Percentiles rank a stretch among this genome's conserved stretches.
Evolutionary conservation across 2,797 vertebrate genomes (phyloP).

Genomic region (Crypturellus tataupa): DNA sequence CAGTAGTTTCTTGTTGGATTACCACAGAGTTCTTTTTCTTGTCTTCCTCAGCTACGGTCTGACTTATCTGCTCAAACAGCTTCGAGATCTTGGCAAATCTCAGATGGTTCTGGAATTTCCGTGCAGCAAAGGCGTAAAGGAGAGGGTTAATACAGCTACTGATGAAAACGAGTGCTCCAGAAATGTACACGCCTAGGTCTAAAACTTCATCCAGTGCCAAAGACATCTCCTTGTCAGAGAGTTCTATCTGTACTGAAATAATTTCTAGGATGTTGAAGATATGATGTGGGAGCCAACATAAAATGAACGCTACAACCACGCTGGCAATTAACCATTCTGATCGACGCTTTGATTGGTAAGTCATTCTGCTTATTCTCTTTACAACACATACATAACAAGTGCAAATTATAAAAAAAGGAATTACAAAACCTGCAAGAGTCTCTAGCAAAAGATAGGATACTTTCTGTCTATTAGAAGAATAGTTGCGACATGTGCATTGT

Average conservation of each 20-base stretch:
- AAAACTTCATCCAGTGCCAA: constrained; percentile 60
- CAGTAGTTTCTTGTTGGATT: not conserved
- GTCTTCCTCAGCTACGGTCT: constrained; percentile 70
- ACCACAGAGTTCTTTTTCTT: not conserved
- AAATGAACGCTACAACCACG: constrained; percentile 83
- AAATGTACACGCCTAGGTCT: constrained; percentile 69
- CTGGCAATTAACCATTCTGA: constrained; percentile 86
- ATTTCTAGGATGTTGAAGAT: constrained; percentile 85
- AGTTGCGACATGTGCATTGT: constrained; percentile 80
- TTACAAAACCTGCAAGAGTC: constrained; percentile 86
- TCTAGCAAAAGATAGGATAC: constrained; percentile 83
- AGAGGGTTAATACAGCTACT: constrained; percentile 90
- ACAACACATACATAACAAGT: constrained; percentile 86
- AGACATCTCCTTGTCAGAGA: constrained; percentile 16
- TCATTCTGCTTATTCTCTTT: constrained; percentile 87
- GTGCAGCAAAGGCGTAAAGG: constrained; percentile 90
- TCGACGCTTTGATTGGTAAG: constrained; percentile 83
- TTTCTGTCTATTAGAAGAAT: constrained; percentile 78
- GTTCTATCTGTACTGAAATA: constrained; percentile 64
- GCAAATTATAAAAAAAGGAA: constrained; percentile 86
- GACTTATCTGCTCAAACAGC: constrained; percentile 88
- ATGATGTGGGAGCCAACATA: constrained; percentile 91
- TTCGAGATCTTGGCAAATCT: constrained; percentile 84
- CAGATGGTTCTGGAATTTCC: constrained; percentile 84
- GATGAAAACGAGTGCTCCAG: constrained; percentile 88